Evolutionary conservation across 2,797 vertebrate species (phyloP), one percentile per base, ranked within the genome.

Genomic region (Urophycis tenuis): DNA sequence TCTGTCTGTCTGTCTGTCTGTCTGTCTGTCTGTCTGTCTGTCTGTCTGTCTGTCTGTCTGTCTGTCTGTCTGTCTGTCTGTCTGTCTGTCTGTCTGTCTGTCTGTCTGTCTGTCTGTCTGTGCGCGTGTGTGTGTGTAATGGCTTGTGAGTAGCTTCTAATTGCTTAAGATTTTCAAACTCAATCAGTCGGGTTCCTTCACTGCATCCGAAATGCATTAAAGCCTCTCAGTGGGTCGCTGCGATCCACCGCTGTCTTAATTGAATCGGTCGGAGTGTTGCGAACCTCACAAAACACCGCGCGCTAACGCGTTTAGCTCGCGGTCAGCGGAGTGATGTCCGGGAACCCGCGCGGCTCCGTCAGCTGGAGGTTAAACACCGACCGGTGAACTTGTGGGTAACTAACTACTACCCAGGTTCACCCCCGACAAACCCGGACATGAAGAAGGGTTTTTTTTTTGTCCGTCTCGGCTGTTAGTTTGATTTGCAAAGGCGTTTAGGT

Each of bases 151-250:
- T 60, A 60, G 49, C 49, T 17, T n/a, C 49, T 60, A 64, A 64
- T 64, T 64, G 53, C 53, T 29, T 10, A 64, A 64, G 53, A 64
- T 64, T 64, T 64, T 64, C 53, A 64, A 64, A 64, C 25, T 60
- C 53, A 60, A 25, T n/a, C 53, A 60, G 53, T 25, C n/a, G n/a
- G 53, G n/a, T 3, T 29, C 29, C 53, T 64, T 29, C n/a, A 10
- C 22, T 64, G n/a, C 53, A 29, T 64, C n/a, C 2, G 49, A 53
- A 8, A 22, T 53, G 49, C 49, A 53, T 53, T 53, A 53, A 53
- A 17, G 4, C 49, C 49, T n/a, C 49, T n/a, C 22, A 53, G 22
- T 17, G 7, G 15, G 49, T 8, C 5, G 19, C 19, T n/a, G 19
- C 49, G 49, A 53, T n/a, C 5, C 19, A 8, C 22, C 49, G 3